Evolutionary conservation across 2,113 vertebrate species (phyloP).

Genomic region (Holacanthus passer): DNA sequence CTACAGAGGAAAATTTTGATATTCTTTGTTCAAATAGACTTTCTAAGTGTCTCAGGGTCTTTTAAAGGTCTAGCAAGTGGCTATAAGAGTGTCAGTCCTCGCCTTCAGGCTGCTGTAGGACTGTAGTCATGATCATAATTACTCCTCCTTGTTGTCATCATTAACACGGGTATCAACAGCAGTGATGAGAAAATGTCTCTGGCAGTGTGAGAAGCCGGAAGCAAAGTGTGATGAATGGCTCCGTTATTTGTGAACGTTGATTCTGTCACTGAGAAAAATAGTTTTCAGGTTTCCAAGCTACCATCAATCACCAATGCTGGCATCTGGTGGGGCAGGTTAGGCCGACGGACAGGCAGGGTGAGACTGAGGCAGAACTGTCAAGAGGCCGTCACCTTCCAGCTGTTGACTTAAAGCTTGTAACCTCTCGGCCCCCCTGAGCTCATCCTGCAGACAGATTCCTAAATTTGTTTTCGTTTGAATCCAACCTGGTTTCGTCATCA

Average conservation of each 20-base stretch:
- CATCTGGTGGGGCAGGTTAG: conserved; percentile 49
- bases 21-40: background rate
- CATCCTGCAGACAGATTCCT: conserved; percentile 29
- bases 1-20: background rate
- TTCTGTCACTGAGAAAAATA: conserved; percentile 46
- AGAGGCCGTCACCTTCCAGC: conserved; percentile 34
- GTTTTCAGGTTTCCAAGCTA: conserved; percentile 41
- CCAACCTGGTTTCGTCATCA: conserved; percentile 45
- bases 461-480: conserved; percentile 61
- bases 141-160: conserved; percentile 23
- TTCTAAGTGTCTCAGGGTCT: background rate
- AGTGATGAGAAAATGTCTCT: conserved; percentile 17
- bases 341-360: conserved; percentile 44
- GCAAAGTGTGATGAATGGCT: conserved; percentile 45
- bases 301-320: conserved; percentile 59
- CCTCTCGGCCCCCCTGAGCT: conserved; percentile 35
- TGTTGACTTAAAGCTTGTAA: conserved; percentile 46
- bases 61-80: background rate
- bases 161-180: conserved; percentile 23
- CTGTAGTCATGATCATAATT: conserved; percentile 26
- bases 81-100: background rate
- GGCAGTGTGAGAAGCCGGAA: conserved; percentile 49
- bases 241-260: conserved; percentile 26
- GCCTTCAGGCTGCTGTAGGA: conserved; percentile 34
- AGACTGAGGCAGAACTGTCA: conserved; percentile 38